Base-by-base conservation (phyloP, 2,797 vertebrate genomes). In the Chelmon rostratus region DNA sequence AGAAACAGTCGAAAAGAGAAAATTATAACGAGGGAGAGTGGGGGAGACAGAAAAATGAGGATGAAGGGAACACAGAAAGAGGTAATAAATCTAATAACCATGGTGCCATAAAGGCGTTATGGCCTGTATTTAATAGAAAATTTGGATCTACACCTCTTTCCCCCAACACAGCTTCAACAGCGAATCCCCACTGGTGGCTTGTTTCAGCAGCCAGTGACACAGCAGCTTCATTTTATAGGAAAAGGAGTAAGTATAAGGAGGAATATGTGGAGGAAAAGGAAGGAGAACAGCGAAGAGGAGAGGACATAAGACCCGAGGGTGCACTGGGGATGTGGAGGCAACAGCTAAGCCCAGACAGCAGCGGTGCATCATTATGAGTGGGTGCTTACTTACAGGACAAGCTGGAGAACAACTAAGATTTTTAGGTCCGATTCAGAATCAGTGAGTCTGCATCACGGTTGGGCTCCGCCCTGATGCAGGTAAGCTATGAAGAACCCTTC, bases 361-460 rank as follows among this genome's bases (percentile, higher is more conserved):
- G 80, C 35, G n/a, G 63, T 88, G 90, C 83, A 90, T 91, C 91
- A 87, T 37, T 81, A 67, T 69, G 78, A 88, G 73, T 58, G 62
- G 83, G 85, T 87, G 86, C 76, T 89, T 81, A 78, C 72, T 84
- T 87, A 78, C 18, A 67, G 67, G 65, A 83, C 49, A 31, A 38
- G 44, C 25, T 10, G 3, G 69, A 42, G 59, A 86, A 73, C 68
- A 57, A 61, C 31, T 72, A 1, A 13, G 69, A 40, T 44, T 61
- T 82, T 84, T 70, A 74, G 54, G 62, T 78, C 35, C 11, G 37
- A 72, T 79, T 84, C 8, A 18, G 57, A 72, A 31, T 31, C 28
- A 58, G 54, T 79, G 54, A 61, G 18, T 35, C 40, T 53, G 8
- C 8, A 64, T 23, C 19, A 25, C 44, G 35, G 44, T 6, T 38